Evolutionary conservation across 2,888 invertebrate species (phyloP).

Genomic region (Hydraecia micacea): DNA sequence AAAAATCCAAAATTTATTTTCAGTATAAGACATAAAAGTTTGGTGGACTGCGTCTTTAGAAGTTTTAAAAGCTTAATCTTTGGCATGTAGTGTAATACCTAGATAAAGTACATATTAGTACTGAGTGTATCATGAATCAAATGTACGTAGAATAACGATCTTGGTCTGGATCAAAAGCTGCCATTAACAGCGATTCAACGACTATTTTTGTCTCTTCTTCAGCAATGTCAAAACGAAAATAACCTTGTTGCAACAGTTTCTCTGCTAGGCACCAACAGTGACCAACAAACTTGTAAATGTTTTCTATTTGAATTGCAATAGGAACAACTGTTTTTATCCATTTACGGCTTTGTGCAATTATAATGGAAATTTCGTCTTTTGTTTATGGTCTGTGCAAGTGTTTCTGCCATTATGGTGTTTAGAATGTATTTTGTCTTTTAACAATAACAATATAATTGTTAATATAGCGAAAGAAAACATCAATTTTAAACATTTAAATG

Average conservation of each 20-base stretch:
- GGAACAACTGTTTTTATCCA: conserved; percentile 26
- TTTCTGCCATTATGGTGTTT: conserved; percentile 4
- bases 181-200: conserved; percentile 1
- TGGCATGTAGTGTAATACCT: neutral
- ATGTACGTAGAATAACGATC: conserved; percentile 15
- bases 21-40: no score
- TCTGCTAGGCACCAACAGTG: neutral
- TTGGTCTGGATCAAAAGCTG: conserved; percentile 32
- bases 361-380: conserved; percentile 8
- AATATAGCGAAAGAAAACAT: conserved; percentile 1
- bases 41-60: no score
- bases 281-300: neutral
- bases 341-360: conserved; percentile 9
- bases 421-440: conserved; percentile 8
- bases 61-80: neutral
- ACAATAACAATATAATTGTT: neutral
- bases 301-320: conserved; percentile 6
- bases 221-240: conserved; percentile 56
- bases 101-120: neutral
- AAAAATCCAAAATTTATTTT: no score
- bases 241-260: conserved; percentile 10
- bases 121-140: conserved; percentile 20
- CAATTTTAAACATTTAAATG: neutral
- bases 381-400: neutral
- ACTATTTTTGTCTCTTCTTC: conserved; percentile 42